Base-by-base conservation (phyloP, 1,140 invertebrate genomes). In the Drosophila orosa region DNA sequence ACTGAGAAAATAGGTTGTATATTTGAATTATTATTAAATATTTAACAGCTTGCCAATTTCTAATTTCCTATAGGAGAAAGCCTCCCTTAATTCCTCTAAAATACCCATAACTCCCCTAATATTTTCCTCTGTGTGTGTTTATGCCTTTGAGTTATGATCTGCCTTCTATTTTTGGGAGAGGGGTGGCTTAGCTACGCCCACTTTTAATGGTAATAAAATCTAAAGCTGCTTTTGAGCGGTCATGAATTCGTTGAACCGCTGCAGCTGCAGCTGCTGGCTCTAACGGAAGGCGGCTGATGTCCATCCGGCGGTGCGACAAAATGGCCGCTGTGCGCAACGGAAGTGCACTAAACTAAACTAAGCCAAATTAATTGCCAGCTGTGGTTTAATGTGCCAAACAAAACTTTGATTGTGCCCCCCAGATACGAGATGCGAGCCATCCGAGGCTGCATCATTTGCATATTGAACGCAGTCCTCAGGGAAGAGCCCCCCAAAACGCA, bases 311-410 rank as follows among this genome's bases (percentile, higher is more conserved):
- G 66, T 82, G 78, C 79, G 78, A 86, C 82, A 86, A 86, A 86
- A 86, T 87, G 82, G 75, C 79, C 75, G 83, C 82, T 80, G 79
- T 87, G 82, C 74, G 66, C 84, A 86, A 65, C 82, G 83, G 82
- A 86, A 86, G 82, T 83, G 82, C 84, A 86, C 84, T 86, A 83
- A 86, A 82, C 84, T 86, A 78, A 86, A 87, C 83, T 86, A 89
- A 86, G 83, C 83, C 84, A 87, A 86, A 86, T 86, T 87, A 89
- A 86, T 86, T 89, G 83, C 84, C 76, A 73, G 66, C 74, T 74
- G 66, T 77, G 72, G 83, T 83, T 86, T 82, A 86, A 86, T 86
- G 83, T 86, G 83, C 83, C 83, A 86, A 71, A 80, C 83, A 82
- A 84, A 89, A 87, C 72, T 89, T 80, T 87, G 80, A 87, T 84